These are phyloP conservation scores for Microtus pennsylvanicus DNA, from an alignment of 2,113 vertebrate species.

Conservation along the genomic window DNA sequence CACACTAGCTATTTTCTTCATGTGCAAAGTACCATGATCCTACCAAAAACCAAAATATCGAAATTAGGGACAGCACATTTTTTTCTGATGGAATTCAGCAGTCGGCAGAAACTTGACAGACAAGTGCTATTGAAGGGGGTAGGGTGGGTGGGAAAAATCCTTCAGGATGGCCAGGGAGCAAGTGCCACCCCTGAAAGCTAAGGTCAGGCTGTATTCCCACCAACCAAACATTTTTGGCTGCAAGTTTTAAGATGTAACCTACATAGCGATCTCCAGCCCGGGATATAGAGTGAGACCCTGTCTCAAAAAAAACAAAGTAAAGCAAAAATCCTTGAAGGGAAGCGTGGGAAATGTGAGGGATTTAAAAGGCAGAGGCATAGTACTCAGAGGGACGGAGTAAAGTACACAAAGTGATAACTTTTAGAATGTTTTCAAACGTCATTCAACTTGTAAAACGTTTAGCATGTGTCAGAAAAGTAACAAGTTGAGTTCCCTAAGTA, in stretches of 20 bases:
- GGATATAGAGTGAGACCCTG: not conserved
- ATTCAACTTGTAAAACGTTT: not conserved
- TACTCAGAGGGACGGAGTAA: not conserved
- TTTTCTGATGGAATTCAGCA: constrained; percentile 4
- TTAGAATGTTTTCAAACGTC: not conserved
- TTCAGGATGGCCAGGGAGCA: not conserved
- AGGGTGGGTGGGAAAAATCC: not conserved
- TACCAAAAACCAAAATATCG: not conserved
- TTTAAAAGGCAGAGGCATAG: not conserved
- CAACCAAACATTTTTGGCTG: not conserved
- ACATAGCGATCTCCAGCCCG: not conserved
- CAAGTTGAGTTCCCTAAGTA: not conserved
- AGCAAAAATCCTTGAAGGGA: not conserved
- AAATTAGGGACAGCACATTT: not conserved
- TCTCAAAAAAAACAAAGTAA: not conserved
- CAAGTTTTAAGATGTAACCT: not conserved
- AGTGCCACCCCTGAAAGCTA: not conserved
- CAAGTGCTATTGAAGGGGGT: not conserved
- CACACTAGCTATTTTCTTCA: not conserved
- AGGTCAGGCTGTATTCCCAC: not conserved
- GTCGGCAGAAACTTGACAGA: not conserved
- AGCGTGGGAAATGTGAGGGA: not conserved
- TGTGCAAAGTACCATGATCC: not conserved
- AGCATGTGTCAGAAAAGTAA: not conserved
- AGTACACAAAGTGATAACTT: not conserved